Base-by-base conservation (phyloP, 2,797 vertebrate species). In the Coranthus polyacanthus region DNA sequence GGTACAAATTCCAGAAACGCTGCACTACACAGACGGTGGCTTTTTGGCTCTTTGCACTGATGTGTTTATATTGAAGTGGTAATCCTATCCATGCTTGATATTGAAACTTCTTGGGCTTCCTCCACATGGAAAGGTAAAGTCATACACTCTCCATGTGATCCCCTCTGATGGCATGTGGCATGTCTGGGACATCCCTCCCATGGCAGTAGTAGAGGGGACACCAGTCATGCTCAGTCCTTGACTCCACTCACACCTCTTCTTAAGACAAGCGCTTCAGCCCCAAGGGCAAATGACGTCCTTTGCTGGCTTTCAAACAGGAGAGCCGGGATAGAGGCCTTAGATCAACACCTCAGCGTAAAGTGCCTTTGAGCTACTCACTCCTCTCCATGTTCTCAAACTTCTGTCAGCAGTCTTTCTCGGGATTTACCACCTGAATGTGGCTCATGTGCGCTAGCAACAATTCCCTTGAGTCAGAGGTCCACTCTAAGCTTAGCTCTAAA, bases 101-200 rank as follows among this genome's bases (percentile, higher is more conserved):
- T 50, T 0, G 34, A 66, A 79, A 47, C 49, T 55, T 68, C 36
- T 64, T 52, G 52, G 63, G 72, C 63, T 26, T 63, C 38, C 16
- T 68, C 54, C 8, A 29, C 57, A 37, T 47, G 53, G 72, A 75
- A 62, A 71, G 58, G 58, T 72, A 71, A 79, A 66, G 65, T 66
- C 44, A 3, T 38, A 15, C 45, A 6, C 29, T 55, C 65, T 41
- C 69, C 57, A 67, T 16, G 68, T 81, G 66, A 56, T 55, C 58
- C 47, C 59, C 72, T 51, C 50, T 66, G 55, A 72, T 22, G 76
- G 76, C 68, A 75, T 56, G 65, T 20, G 50, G 72, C 75, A 61
- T 75, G 77, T 84, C 78, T 81, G 81, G 89, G 90, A 83, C 61
- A 85, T 79, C 88, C 90, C 88, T 74, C 7, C 2, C 10, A 49